A percentile compares a stretch with the other conserved stretches of the same genome.
These are phyloP conservation scores for Ectemnius cavifrons DNA, from an alignment of 2,888 invertebrate species.

Conservation along the genomic window DNA sequence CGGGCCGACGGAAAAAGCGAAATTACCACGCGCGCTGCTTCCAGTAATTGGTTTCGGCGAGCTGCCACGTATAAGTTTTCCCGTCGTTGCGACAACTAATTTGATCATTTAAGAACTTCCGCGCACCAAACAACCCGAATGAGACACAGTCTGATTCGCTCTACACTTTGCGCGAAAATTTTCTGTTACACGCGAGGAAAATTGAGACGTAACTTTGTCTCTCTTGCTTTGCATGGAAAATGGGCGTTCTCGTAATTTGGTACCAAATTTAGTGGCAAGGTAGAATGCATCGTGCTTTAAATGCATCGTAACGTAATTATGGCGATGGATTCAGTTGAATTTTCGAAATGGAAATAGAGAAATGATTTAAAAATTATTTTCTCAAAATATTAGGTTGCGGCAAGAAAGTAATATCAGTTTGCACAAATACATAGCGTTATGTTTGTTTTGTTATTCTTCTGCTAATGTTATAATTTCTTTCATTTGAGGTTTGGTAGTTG, in stretches of 20 bases:
- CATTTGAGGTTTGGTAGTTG: conserved; percentile 8
- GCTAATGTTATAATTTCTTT: conserved; percentile 12
- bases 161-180: too few relatives aligned
- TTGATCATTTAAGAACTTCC: conserved; percentile 7
- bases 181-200: too few relatives aligned
- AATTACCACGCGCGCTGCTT: conserved; percentile 37
- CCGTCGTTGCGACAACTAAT: conserved; percentile 37
- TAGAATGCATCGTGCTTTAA: too few relatives aligned
- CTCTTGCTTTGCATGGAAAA: too few relatives aligned
- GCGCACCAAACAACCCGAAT: too few relatives aligned
- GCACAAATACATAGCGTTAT: conserved; percentile 1
- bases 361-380: not conserved
- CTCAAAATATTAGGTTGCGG: conserved; percentile 8
- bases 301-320: too few relatives aligned
- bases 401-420: conserved; percentile 13
- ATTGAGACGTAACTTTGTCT: too few relatives aligned
- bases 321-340: too few relatives aligned
- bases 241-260: too few relatives aligned
- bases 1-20: conserved; percentile 36
- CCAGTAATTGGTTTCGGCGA: conserved; percentile 42
- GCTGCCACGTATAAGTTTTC: conserved; percentile 3
- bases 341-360: too few relatives aligned
- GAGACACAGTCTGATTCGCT: too few relatives aligned
- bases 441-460: conserved; percentile 14
- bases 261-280: too few relatives aligned